Conservation (phyloP, 2,888 invertebrate genomes). For the Drosophila seclusa region DNA sequence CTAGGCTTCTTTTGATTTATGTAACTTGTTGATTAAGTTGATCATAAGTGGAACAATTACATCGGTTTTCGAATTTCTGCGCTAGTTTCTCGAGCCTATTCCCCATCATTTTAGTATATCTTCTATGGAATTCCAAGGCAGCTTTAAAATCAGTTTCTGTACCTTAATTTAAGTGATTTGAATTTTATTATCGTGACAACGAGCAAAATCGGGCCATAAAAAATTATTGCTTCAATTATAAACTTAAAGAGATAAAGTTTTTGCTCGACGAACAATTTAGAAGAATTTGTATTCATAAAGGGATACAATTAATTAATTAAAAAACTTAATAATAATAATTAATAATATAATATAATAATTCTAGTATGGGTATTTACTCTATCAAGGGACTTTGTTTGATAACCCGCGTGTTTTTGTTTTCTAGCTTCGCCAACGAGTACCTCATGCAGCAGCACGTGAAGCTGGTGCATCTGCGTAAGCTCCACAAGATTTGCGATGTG, state of each 20-base stretch:
- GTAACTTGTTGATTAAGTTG: too few species aligned
- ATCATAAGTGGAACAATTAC: too few species aligned
- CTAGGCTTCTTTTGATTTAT: too few species aligned
- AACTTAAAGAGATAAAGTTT: too few species aligned
- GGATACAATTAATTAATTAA: too few species aligned
- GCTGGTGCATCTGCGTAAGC: constrained; percentile 79
- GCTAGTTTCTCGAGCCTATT: too few species aligned
- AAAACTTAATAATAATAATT: neutral
- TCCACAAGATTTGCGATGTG: constrained; percentile 82
- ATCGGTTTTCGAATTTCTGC: too few species aligned
- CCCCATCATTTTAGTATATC: too few species aligned
- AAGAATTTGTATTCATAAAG: too few species aligned
- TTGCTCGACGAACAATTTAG: too few species aligned
- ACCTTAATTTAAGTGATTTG: neutral
- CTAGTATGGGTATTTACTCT: neutral
- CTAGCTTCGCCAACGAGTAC: constrained; percentile 79
- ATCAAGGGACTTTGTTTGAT: neutral
- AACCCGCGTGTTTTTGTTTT: constrained; percentile 46
- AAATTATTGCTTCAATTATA: neutral
- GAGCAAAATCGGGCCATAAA: neutral
- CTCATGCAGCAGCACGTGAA: constrained; percentile 78
- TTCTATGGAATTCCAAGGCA: too few species aligned
- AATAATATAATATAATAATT: neutral
- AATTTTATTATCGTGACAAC: neutral
- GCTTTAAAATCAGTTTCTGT: too few species aligned